These are phyloP conservation scores for Sterrhoptilus dennistouni DNA, from an alignment of 2,113 vertebrate genomes.

Conservation along the genomic window DNA sequence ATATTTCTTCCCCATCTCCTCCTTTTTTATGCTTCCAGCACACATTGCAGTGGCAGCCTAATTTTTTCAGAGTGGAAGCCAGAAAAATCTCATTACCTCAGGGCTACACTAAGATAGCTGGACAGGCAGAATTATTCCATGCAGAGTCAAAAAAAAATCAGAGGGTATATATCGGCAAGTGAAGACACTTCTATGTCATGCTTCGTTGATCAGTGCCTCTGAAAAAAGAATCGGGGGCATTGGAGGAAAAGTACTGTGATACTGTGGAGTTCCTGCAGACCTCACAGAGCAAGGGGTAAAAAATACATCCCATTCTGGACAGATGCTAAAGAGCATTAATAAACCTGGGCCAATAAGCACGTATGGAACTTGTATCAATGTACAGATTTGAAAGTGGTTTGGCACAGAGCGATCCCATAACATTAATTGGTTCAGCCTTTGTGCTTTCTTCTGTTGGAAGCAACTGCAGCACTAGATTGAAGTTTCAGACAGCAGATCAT, in stretches of 20 bases:
- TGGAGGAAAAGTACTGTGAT: neutral
- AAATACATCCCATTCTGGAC: neutral
- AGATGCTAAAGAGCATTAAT: neutral
- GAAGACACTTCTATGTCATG: neutral
- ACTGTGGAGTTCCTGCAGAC: neutral
- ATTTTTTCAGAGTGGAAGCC: neutral
- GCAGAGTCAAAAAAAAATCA: neutral
- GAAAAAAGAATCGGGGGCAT: rapidly evolving
- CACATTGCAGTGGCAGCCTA: neutral
- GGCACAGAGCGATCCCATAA: neutral
- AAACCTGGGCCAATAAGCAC: neutral
- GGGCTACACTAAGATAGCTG: neutral
- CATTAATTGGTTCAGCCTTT: neutral
- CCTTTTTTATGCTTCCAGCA: neutral
- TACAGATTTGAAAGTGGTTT: neutral
- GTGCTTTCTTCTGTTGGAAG: neutral
- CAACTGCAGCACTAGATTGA: neutral
- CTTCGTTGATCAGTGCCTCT: neutral
- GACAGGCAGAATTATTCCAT: neutral
- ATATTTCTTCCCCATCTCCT: neutral
- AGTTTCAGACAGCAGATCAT: neutral
- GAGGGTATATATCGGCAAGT: neutral
- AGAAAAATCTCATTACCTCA: neutral
- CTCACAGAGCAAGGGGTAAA: neutral
- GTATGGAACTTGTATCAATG: neutral